These are phyloP conservation scores for Siphlonurus alternatus DNA, from an alignment of 2,888 invertebrate species.

Conservation along the genomic window DNA sequence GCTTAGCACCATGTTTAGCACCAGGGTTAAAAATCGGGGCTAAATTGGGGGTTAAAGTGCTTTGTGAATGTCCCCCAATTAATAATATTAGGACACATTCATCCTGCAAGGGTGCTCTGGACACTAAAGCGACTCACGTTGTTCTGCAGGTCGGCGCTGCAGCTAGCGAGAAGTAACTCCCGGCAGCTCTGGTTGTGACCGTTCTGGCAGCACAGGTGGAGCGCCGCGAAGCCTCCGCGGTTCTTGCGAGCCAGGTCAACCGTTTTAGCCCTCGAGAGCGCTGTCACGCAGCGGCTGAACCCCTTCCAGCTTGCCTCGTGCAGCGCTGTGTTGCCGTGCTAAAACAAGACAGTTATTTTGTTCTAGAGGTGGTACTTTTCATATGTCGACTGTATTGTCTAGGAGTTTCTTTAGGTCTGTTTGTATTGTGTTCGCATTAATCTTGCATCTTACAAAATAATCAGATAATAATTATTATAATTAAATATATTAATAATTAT, in stretches of 20 bases:
- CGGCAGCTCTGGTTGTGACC: conserved; percentile 91
- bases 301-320: conserved; percentile 96
- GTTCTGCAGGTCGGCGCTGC: conserved; percentile 76
- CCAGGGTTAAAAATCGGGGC: no score
- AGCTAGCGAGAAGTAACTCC: conserved; percentile 71
- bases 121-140: conserved; percentile 65
- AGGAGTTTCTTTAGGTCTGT: no score
- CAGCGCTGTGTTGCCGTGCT: conserved; percentile 86
- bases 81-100: no score
- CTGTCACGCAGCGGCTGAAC: conserved; percentile 65
- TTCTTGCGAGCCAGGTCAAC: conserved; percentile 49
- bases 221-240: conserved; percentile 78
- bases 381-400: no score
- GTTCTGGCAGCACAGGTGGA: conserved; percentile 90
- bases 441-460: no score
- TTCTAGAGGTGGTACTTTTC: background rate
- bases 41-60: no score
- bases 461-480: no score
- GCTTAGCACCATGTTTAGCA: no score
- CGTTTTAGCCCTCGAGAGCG: conserved; percentile 41
- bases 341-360: conserved; percentile 19
- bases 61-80: no score
- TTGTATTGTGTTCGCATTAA: no score
- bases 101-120: no score
- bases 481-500: no score